Percentiles rank a stretch among this genome's conserved stretches.
phyloP scores from a whole-genome alignment of 2,113 vertebrate genomes.

The Stegostoma tigrinum region DNA sequence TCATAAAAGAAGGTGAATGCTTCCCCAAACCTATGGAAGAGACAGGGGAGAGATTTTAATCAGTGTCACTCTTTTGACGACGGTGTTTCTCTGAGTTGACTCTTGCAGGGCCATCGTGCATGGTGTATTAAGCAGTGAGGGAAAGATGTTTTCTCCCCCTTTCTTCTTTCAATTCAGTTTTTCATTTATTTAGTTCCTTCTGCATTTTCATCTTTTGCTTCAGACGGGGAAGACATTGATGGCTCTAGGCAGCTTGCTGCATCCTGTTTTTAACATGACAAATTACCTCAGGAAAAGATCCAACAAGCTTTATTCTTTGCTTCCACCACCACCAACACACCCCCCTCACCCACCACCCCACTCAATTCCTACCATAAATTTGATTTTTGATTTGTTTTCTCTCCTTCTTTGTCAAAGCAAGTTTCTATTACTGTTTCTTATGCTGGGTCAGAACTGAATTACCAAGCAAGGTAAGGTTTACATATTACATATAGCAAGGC shows the following conservation, averaged over 20 bases:
- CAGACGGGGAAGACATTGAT: conserved; percentile 29
- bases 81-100: conserved; percentile 31
- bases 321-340: neutral
- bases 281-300: conserved; percentile 34
- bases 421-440: conserved; percentile 32
- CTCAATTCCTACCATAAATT: conserved; percentile 25
- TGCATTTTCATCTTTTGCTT: conserved; percentile 34
- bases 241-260: neutral
- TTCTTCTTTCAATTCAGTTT: conserved; percentile 29
- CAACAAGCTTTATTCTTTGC: conserved; percentile 33
- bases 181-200: conserved; percentile 37
- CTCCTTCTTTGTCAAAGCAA: conserved; percentile 30
- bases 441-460: conserved; percentile 30
- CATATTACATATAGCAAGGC: conserved; percentile 13
- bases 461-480: conserved; percentile 33
- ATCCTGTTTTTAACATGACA: conserved; percentile 36
- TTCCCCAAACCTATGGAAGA: conserved; percentile 36
- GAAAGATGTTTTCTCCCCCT: neutral
- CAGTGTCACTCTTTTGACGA: conserved; percentile 34
- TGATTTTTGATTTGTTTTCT: conserved; percentile 38
- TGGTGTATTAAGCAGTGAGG: conserved; percentile 32
- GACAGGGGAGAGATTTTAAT: conserved; percentile 37
- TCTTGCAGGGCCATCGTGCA: conserved; percentile 26
- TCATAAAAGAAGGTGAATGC: conserved; percentile 38
- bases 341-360: conserved; percentile 1